phyloP scores from a whole-genome alignment of 2,888 invertebrate genomes.

The Archips xylosteana region DNA sequence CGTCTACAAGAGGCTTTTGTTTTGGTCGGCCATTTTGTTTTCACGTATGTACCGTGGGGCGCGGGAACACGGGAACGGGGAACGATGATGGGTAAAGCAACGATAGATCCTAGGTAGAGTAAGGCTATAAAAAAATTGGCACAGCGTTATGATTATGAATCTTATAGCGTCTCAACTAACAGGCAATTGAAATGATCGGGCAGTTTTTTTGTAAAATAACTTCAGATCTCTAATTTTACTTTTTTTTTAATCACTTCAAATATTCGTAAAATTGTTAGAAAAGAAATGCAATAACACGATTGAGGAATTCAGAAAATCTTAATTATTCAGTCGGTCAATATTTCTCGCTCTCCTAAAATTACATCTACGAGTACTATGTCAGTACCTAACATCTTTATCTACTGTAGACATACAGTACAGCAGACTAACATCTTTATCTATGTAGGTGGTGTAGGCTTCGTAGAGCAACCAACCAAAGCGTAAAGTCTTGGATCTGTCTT shows the following conservation, averaged over 20 bases:
- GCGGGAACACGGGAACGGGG: slow-evolving; percentile 55
- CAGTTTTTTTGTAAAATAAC: too few species aligned
- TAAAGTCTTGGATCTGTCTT: slow-evolving; percentile 50
- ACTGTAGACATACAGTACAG: background rate
- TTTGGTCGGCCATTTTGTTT: slow-evolving; percentile 78
- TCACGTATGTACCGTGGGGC: slow-evolving; percentile 45
- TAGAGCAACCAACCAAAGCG: slow-evolving; percentile 62
- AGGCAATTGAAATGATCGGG: too few species aligned
- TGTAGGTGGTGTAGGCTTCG: slow-evolving; percentile 17
- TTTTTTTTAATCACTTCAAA: too few species aligned
- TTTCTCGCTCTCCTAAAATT: too few species aligned
- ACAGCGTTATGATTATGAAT: background rate
- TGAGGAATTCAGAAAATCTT: too few species aligned
- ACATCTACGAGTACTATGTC: too few species aligned
- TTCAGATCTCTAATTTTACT: too few species aligned
- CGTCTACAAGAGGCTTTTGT: slow-evolving; percentile 52
- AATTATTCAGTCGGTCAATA: too few species aligned
- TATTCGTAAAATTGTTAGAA: too few species aligned
- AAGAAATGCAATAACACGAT: too few species aligned
- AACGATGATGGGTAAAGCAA: slow-evolving; percentile 30
- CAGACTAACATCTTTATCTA: background rate
- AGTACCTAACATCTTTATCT: background rate
- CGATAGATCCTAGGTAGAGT: background rate
- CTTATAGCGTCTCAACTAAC: too few species aligned
- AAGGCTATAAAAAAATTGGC: background rate